Evolutionary conservation across 1,140 invertebrate species (phyloP), one percentile per base, ranked within the genome.

Genomic region (Calliphora vicina): DNA sequence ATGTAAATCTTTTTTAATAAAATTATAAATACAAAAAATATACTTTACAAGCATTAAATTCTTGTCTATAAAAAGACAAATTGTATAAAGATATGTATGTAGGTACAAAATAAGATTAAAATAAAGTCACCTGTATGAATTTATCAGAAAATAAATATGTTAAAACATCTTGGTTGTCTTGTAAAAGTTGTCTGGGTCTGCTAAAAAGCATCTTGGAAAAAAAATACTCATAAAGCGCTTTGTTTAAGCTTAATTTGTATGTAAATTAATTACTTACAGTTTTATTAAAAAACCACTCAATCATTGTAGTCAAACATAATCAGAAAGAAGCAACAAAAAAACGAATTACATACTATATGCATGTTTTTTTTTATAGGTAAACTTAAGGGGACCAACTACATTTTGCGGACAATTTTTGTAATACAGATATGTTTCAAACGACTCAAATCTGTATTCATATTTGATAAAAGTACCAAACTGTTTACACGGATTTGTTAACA

Each of bases 211-310:
- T 50, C 45, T 50, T 50, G 3, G 15, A 50, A 6, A n/a, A 9
- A n/a, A 13, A 5, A 6, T 43, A 6, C 15, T 15, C 29, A 42
- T 76, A 20, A 20, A 35, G 35, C n/a, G 74, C 74, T 78, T 78
- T 78, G 74, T 78, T 78, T 43, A 45, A 78, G 12, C 17, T 20
- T 78, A 78, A 78, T 78, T 78, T 78, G 74, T 43, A 43, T 35
- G 13, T 78, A 43, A 78, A 78, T 78, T 78, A 78, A 78, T 78
- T 78, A 78, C 74, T 78, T 78, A 43, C 74, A 78, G 25, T 43
- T 42, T 78, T 43, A 78, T 78, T 43, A 78, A 43, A 78, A 78
- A 78, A 23, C 35, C 74, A 78, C 74, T 78, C 74, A 78, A 78
- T 78, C 74, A 78, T 78, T 78, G 42, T 78, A 67, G 61, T 67